Evolutionary conservation across 2,797 vertebrate species (phyloP).

Genomic region (Halcyon badia): DNA sequence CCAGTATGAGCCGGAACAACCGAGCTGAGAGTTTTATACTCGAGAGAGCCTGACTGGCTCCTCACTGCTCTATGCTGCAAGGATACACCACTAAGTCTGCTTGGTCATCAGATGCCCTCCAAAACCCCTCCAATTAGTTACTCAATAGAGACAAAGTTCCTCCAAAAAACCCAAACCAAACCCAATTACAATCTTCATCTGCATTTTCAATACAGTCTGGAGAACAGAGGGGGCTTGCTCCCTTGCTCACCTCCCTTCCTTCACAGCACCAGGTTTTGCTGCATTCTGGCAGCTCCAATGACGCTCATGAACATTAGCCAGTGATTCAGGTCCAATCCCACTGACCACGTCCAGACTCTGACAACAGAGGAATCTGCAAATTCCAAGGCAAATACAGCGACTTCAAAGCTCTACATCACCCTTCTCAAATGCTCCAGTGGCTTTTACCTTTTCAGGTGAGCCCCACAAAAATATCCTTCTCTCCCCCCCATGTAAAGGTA

Average conservation of each 20-base stretch:
- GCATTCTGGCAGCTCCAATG: not conserved
- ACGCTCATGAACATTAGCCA: not conserved
- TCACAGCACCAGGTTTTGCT: not conserved
- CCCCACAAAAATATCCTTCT: not conserved
- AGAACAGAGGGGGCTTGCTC: not conserved
- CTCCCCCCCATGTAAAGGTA: not conserved
- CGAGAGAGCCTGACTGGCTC: not conserved
- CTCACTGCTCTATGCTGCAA: not conserved
- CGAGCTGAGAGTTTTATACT: accelerated
- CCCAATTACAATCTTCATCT: too few species aligned
- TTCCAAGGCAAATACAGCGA: not conserved
- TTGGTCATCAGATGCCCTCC: not conserved
- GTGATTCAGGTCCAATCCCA: not conserved
- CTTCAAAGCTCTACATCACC: not conserved
- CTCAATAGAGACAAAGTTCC: not conserved
- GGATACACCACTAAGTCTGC: accelerated
- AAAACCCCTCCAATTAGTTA: not conserved
- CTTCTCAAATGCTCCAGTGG: not conserved
- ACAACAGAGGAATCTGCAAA: accelerated
- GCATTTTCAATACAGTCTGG: not conserved
- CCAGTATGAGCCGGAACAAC: not conserved
- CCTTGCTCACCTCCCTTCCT: not conserved
- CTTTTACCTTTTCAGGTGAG: not conserved
- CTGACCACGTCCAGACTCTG: accelerated
- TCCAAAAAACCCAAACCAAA: not conserved